A percentile compares a stretch with the other conserved stretches of the same genome.
These are phyloP conservation scores for Nasonovia ribisnigri DNA, from an alignment of 2,888 invertebrate genomes.

Conservation along the genomic window DNA sequence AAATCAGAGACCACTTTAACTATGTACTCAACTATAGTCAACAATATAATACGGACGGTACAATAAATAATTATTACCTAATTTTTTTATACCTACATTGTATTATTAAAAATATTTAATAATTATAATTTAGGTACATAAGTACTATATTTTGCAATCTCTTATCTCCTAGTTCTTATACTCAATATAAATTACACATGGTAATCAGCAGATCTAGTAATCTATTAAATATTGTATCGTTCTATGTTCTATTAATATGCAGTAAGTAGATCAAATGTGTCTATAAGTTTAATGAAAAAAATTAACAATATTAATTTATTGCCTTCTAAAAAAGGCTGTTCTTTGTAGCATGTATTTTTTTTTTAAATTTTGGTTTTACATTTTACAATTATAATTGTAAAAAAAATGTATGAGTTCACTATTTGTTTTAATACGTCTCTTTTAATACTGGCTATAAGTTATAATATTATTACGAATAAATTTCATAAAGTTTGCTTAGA, in stretches of 20 bases:
- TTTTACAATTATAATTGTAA: neutral
- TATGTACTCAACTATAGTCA: neutral
- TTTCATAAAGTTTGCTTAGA: neutral
- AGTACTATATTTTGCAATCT: neutral
- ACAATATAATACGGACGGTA: neutral
- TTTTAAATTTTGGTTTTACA: neutral
- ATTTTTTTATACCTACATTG: neutral
- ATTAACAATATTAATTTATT: neutral
- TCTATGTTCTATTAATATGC: neutral
- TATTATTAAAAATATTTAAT: neutral
- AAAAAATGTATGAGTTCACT: neutral
- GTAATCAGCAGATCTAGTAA: neutral
- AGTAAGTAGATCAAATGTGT: no score
- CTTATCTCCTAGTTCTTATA: neutral
- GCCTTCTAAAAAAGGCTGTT: neutral
- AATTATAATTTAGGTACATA: neutral
- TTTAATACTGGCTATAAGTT: neutral
- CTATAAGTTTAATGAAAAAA: neutral
- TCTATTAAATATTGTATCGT: neutral
- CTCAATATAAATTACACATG: neutral
- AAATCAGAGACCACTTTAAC: no score
- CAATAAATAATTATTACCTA: neutral
- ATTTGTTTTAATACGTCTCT: neutral
- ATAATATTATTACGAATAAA: neutral
- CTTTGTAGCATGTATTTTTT: neutral